These are phyloP conservation scores for Leucophenga varia DNA, from an alignment of 1,140 invertebrate genomes.

Conservation along the genomic window DNA sequence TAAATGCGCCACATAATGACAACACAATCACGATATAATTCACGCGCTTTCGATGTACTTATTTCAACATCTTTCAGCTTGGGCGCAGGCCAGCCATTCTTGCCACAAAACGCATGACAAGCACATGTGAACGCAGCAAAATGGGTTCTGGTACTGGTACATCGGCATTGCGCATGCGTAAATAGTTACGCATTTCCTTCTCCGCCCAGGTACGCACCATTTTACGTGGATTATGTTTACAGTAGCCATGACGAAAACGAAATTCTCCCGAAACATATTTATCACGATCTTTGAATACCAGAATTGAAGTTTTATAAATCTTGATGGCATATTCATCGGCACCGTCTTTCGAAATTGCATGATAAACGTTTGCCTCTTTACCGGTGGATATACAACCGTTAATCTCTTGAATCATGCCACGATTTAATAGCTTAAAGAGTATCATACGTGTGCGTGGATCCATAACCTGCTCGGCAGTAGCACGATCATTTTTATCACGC, in stretches of 20 bases:
- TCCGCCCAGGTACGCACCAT: constrained; percentile 98
- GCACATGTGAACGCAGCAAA: constrained; percentile 84
- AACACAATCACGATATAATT: constrained; percentile 87
- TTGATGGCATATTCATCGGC: constrained; percentile 84
- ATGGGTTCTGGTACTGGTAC: constrained; percentile 85
- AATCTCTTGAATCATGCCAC: constrained; percentile 77
- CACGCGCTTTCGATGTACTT: constrained; percentile 66
- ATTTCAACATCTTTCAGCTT: constrained; percentile 81
- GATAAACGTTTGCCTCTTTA: constrained; percentile 99
- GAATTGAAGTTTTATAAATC: constrained; percentile 96
- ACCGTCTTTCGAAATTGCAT: constrained; percentile 74
- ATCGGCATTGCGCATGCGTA: constrained; percentile 72
- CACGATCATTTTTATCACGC: constrained; percentile 94
- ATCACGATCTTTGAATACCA: constrained; percentile 95
- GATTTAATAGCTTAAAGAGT: constrained; percentile 88
- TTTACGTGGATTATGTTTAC: constrained; percentile 91
- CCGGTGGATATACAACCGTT: constrained; percentile 97
- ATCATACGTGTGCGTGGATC: constrained; percentile 95
- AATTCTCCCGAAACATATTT: constrained; percentile 97
- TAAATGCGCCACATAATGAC: constrained; percentile 91
- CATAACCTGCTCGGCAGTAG: constrained; percentile 95
- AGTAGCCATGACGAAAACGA: constrained; percentile 91
- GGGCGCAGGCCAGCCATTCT: constrained; percentile 85
- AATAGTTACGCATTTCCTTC: constrained; percentile 95
- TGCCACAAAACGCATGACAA: constrained; percentile 95